Evolutionary conservation across 2,888 invertebrate genomes (phyloP), one percentile per base, ranked within the genome.

Genomic region (Apomyelois bistriatella): DNA sequence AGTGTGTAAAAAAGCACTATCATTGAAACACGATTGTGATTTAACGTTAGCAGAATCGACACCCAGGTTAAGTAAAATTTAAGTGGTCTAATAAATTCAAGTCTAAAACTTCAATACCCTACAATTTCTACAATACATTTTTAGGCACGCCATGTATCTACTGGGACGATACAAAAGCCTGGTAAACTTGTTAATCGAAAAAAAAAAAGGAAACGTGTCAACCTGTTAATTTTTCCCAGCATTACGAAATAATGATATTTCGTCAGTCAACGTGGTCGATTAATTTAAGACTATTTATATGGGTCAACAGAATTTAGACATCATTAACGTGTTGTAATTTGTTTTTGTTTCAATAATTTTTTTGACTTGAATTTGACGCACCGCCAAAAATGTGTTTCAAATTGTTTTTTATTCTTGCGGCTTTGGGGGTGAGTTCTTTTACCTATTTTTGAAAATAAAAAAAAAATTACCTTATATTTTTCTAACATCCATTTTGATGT

Each of bases 341-440:
- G 13, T 1, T n/a, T 15, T 38, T 38, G 6, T 13, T 38, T 13
- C 5, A 32, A 5, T 22, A 22, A 22, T 22, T 22, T 22, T 22
- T 22, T 22, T 22, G 22, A 22, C 22, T 22, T 38, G 4, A 12
- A 13, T 30, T 43, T 28, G 13, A 43, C 43, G 43, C 28, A 1
- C 6, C 38, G 4, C 6, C 38, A 7, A 46, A 30, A 28, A 48
- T 48, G 48, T 37, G n/a, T 36, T 22, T 48, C 12, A 37, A 48
- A 37, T 16, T n/a, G 9, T 49, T 12, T 8, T 5, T 54, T 10
- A 15, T 38, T n/a, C 12, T 48, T 9, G 37, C 38, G 28, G 28
- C 13, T 28, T 38, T 37, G 48, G 38, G 37, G 12, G 48, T 48
- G 38, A 48, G 48, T 48, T 28, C n/a, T 28, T 17, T 22, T 28